A percentile compares a stretch with the other conserved stretches of the same genome.
Evolutionary conservation across 1,140 invertebrate species (phyloP).

Genomic region (Pteromalus puparum): DNA sequence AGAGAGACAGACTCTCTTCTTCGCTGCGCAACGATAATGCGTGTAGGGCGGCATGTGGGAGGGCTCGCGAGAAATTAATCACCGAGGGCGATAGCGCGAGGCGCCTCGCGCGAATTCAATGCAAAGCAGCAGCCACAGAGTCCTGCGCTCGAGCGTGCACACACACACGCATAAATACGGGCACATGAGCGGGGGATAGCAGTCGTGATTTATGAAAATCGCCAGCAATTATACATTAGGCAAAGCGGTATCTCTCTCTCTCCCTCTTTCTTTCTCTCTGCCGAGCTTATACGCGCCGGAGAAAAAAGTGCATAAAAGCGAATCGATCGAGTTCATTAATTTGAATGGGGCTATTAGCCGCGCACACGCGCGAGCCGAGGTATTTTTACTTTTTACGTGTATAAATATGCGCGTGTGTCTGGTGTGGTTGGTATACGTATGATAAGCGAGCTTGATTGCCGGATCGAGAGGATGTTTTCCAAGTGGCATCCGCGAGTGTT

Average conservation of each 20-base stretch:
- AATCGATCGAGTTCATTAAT: conserved; percentile 49
- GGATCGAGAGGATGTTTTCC: too few relatives aligned
- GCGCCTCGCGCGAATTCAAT: conserved; percentile 44
- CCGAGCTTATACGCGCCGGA: not conserved
- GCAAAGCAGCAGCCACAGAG: conserved; percentile 6
- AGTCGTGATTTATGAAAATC: conserved; percentile 50
- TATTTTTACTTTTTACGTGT: conserved; percentile 4
- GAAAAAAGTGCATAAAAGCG: conserved; percentile 30
- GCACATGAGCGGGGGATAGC: not conserved
- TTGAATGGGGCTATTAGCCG: conserved; percentile 43
- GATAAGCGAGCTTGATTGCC: conserved; percentile 2
- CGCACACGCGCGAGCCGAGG: not conserved
- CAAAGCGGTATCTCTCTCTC: conserved; percentile 12
- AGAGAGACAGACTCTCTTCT: not conserved
- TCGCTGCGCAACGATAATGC: not conserved
- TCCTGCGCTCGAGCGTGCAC: not conserved
- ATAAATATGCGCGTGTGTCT: too few relatives aligned
- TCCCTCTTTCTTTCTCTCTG: too few relatives aligned
- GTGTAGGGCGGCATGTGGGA: not conserved
- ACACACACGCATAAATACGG: not conserved
- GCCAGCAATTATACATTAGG: conserved; percentile 44
- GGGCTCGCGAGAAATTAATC: conserved; percentile 47
- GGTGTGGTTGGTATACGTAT: too few relatives aligned
- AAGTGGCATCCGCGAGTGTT: too few relatives aligned
- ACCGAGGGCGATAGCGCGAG: conserved; percentile 24